Conservation (phyloP, 2,113 vertebrate genomes). For the Heteronetta atricapilla region DNA sequence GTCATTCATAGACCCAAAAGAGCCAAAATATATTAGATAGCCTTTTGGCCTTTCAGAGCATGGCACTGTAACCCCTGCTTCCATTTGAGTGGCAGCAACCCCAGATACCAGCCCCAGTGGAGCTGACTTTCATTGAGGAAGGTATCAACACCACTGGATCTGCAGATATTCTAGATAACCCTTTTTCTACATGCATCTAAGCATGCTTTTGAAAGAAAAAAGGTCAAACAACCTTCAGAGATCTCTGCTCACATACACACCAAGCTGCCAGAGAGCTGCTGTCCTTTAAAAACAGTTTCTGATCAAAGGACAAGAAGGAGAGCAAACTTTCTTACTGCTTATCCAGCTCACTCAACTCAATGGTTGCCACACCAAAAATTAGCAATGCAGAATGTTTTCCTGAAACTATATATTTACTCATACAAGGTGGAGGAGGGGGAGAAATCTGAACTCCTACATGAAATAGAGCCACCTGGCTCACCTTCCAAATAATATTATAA, state of each 20-base stretch:
- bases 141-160: background rate
- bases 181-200: background rate
- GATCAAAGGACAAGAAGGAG: background rate
- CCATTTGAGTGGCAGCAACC: background rate
- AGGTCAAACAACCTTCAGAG: background rate
- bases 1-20: background rate
- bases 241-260: background rate
- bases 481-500: constrained; percentile 9
- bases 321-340: background rate
- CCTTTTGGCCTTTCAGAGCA: fast-evolving
- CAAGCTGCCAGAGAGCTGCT: fast-evolving
- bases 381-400: background rate
- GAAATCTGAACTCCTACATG: background rate
- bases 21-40: background rate
- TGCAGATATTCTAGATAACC: fast-evolving
- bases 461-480: background rate
- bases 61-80: background rate
- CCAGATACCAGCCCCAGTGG: background rate
- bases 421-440: fast-evolving
- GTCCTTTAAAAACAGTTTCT: background rate
- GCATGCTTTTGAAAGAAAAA: background rate
- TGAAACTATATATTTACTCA: background rate
- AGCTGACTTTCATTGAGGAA: background rate
- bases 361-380: background rate
- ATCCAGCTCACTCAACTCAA: background rate